Evolutionary conservation across 1,140 invertebrate genomes (phyloP).

Genomic region (Macrobrachium nipponense): DNA sequence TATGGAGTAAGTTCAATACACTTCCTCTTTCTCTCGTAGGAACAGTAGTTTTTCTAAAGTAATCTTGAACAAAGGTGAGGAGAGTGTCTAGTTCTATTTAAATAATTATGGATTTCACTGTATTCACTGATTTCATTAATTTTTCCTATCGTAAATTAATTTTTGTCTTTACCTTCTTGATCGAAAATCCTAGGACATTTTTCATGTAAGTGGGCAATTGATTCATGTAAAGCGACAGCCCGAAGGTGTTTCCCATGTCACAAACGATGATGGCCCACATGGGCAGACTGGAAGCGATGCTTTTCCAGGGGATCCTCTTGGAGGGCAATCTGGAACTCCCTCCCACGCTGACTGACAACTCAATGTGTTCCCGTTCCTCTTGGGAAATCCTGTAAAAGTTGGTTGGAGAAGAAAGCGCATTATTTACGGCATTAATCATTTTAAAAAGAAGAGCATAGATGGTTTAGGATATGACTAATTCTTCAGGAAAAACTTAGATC

Average conservation of each 20-base stretch:
- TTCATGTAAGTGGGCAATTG: constrained; percentile 46
- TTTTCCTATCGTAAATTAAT: background rate
- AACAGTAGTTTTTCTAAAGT: too few species aligned
- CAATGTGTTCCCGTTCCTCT: constrained; percentile 34
- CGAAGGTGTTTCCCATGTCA: constrained; percentile 25
- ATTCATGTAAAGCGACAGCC: background rate
- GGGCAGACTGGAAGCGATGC: background rate
- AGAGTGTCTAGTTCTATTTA: background rate
- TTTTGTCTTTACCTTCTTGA: constrained; percentile 9
- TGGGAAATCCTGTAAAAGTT: constrained; percentile 21
- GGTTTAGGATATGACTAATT: too few species aligned
- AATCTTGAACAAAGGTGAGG: too few species aligned
- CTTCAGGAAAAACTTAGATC: too few species aligned
- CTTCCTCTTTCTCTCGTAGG: too few species aligned
- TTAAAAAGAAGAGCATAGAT: background rate
- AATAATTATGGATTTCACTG: background rate
- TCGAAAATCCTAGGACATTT: constrained; percentile 43
- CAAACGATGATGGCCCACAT: constrained; percentile 2
- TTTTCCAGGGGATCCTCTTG: constrained; percentile 22
- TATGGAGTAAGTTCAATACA: too few species aligned
- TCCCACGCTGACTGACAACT: background rate
- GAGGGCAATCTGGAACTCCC: background rate
- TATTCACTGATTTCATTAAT: background rate
- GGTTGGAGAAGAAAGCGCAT: background rate
- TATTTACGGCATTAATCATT: background rate